phyloP scores from a whole-genome alignment of 2,797 vertebrate genomes.

The Erpetoichthys calabaricus region DNA sequence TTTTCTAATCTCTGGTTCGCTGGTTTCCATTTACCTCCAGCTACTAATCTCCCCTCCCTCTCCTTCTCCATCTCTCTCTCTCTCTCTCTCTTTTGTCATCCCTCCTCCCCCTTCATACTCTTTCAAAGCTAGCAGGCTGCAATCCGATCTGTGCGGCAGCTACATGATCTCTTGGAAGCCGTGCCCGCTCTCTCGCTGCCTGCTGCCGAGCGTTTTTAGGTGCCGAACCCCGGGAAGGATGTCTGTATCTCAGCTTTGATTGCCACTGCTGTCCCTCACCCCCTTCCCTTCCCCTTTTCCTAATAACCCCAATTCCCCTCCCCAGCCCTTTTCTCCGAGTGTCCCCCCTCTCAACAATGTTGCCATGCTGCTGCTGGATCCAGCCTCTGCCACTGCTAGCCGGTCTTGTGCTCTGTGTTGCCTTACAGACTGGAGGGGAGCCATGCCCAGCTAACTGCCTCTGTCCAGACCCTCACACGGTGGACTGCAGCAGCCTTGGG shows the following conservation, averaged over 20 bases:
- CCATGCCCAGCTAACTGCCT: slow-evolving; percentile 74
- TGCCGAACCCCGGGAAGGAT: slow-evolving; percentile 32
- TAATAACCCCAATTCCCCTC: slow-evolving; percentile 35
- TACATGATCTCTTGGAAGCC: slow-evolving; percentile 65
- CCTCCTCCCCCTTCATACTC: slow-evolving; percentile 41
- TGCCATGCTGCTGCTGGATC: slow-evolving; percentile 64
- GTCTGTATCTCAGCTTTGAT: slow-evolving; percentile 41
- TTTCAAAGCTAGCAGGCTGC: slow-evolving; percentile 46
- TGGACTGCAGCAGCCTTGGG: slow-evolving; percentile 85
- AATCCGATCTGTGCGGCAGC: slow-evolving; percentile 55
- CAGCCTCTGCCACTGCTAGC: slow-evolving; percentile 48
- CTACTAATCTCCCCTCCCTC: slow-evolving; percentile 33
- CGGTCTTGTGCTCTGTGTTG: slow-evolving; percentile 51
- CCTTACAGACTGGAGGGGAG: slow-evolving; percentile 43
- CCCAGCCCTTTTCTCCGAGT: slow-evolving; percentile 12
- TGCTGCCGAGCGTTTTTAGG: slow-evolving; percentile 24
- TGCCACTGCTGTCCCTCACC: slow-evolving; percentile 38
- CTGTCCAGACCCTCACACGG: slow-evolving; percentile 85
- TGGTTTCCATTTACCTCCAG: slow-evolving; percentile 39
- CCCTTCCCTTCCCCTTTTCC: slow-evolving; percentile 25
- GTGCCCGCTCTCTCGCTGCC: slow-evolving; percentile 22
- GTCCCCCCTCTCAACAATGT: slow-evolving; percentile 52
- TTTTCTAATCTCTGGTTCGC: slow-evolving; percentile 30
- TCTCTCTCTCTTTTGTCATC: slow-evolving; percentile 21
- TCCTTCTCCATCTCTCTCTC: slow-evolving; percentile 23